These are phyloP conservation scores for Drosophila orena DNA, from an alignment of 1,140 invertebrate species.

Conservation along the genomic window DNA sequence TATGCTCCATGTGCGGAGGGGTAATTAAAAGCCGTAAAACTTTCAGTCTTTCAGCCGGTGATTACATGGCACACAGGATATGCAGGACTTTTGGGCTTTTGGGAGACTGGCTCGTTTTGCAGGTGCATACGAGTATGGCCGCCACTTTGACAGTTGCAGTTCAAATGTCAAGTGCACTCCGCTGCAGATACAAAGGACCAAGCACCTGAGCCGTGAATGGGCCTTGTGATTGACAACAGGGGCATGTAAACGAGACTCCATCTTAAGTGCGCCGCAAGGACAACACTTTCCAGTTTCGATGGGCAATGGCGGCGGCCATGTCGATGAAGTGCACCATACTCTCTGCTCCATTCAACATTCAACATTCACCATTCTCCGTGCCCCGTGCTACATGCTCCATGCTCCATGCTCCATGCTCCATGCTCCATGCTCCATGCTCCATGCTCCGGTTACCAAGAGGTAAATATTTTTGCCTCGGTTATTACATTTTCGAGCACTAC, in stretches of 20 bases:
- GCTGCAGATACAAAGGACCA: constrained; percentile 36
- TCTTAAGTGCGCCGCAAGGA: constrained; percentile 42
- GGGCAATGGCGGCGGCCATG: background rate
- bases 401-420: constrained; percentile 16
- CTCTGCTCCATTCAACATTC: constrained; percentile 13
- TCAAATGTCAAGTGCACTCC: constrained; percentile 76
- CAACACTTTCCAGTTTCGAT: constrained; percentile 21
- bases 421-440: background rate
- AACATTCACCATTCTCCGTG: constrained; percentile 20
- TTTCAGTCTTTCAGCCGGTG: constrained; percentile 41
- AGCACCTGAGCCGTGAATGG: constrained; percentile 22
- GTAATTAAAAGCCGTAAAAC: constrained; percentile 80
- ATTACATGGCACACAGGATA: constrained; percentile 40
- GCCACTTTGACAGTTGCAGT: constrained; percentile 73
- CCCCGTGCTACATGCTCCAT: constrained; percentile 24
- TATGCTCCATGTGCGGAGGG: constrained; percentile 52
- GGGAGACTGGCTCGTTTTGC: constrained; percentile 42
- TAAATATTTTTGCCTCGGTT: constrained; percentile 78
- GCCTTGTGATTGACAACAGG: constrained; percentile 72
- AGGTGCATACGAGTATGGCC: constrained; percentile 1
- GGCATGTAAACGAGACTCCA: constrained; percentile 61
- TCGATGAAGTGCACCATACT: constrained; percentile 42
- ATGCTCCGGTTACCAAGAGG: constrained; percentile 71
- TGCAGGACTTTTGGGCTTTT: background rate
- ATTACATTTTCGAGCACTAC: constrained; percentile 67